Evolutionary conservation across 1,140 invertebrate species (phyloP).

Genomic region (Anadara kagoshimensis): DNA sequence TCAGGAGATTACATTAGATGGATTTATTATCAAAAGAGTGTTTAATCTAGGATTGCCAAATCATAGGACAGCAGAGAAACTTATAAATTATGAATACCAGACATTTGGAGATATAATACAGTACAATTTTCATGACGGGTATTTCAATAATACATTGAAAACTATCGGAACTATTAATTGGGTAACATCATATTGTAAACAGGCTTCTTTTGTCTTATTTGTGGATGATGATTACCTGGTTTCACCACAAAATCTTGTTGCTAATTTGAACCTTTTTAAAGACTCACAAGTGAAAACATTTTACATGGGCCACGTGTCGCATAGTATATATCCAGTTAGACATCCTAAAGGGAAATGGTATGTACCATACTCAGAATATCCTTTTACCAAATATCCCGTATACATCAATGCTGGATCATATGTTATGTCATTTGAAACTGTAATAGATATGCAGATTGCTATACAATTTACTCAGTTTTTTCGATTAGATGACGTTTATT

Average conservation of each 20-base stretch:
- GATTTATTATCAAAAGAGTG: slow-evolving; percentile 3
- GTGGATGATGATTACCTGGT: slow-evolving; percentile 29
- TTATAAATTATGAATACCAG: neutral
- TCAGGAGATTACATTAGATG: neutral
- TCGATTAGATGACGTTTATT: slow-evolving; percentile 17
- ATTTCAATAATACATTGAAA: slow-evolving; percentile 29
- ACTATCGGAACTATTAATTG: slow-evolving; percentile 23
- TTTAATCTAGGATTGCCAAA: slow-evolving; percentile 22
- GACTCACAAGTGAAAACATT: neutral
- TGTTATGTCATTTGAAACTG: neutral
- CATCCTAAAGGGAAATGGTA: slow-evolving; percentile 11
- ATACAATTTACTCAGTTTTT: slow-evolving; percentile 12
- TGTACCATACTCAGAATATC: slow-evolving; percentile 9
- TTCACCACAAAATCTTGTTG: neutral
- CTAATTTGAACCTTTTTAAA: neutral
- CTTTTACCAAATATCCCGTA: slow-evolving; percentile 7
- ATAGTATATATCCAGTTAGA: neutral
- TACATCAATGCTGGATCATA: slow-evolving; percentile 16
- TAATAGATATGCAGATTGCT: neutral
- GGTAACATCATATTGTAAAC: slow-evolving; percentile 3
- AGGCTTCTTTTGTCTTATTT: slow-evolving; percentile 18
- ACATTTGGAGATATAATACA: slow-evolving; percentile 21
- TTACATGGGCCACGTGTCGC: neutral
- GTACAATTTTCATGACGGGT: slow-evolving; percentile 25
- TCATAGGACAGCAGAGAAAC: neutral